These are phyloP conservation scores for Aythya baeri DNA, from an alignment of 2,113 vertebrate genomes.

Conservation along the genomic window DNA sequence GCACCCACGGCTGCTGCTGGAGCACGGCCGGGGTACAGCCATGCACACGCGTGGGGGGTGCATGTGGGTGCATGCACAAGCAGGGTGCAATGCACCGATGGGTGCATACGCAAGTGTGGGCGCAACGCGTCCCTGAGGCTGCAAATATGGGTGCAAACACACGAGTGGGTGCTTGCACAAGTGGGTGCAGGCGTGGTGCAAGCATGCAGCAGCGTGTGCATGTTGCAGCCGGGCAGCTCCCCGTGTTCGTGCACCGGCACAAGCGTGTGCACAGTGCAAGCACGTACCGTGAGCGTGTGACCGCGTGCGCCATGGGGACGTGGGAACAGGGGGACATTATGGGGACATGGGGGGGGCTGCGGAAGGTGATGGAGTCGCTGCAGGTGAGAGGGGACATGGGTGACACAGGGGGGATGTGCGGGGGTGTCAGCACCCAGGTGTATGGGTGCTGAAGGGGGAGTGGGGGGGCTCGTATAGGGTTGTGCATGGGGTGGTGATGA, in stretches of 20 bases:
- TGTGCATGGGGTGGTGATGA: too few species aligned
- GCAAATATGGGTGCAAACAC: not conserved
- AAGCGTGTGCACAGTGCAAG: too few species aligned
- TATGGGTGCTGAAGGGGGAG: too few species aligned
- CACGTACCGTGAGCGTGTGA: too few species aligned
- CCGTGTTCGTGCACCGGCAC: too few species aligned
- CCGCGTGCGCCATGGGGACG: not conserved
- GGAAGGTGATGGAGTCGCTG: too few species aligned
- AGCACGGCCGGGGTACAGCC: not conserved
- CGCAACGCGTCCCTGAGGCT: rapidly evolving
- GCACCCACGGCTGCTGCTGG: not conserved
- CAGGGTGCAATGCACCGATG: too few species aligned
- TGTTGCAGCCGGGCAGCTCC: too few species aligned
- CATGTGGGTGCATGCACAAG: not conserved
- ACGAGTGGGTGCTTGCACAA: not conserved
- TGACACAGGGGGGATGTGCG: too few species aligned
- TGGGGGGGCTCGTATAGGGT: not conserved
- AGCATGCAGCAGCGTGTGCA: rapidly evolving
- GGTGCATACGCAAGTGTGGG: not conserved
- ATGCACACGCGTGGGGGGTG: not conserved
- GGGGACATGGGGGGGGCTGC: not conserved
- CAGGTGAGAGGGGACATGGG: not conserved
- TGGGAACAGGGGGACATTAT: not conserved
- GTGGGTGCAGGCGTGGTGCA: not conserved
- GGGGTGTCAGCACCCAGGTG: too few species aligned